phyloP scores from a whole-genome alignment of 2,113 vertebrate species.

The Hemichromis elongatus region DNA sequence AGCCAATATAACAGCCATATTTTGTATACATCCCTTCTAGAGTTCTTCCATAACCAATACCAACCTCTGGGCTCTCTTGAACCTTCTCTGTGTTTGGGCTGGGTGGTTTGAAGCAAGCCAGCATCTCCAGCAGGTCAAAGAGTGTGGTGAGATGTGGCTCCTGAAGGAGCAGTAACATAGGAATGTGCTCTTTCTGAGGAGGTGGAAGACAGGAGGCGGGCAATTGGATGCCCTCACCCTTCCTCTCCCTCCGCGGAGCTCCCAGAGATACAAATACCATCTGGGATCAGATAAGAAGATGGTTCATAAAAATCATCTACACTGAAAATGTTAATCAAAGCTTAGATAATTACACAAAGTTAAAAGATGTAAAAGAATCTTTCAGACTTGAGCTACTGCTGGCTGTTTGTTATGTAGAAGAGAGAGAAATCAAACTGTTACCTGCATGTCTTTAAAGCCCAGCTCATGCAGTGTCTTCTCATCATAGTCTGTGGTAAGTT shows the following conservation, averaged over 20 bases:
- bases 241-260: constrained; percentile 91
- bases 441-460: constrained; percentile 99
- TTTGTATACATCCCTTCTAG: neutral
- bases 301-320: neutral
- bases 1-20: neutral
- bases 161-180: constrained; percentile 96
- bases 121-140: constrained; percentile 96
- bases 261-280: constrained; percentile 99
- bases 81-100: constrained; percentile 73
- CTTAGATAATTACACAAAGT: neutral
- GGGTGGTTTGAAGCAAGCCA: constrained; percentile 95
- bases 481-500: constrained; percentile 97
- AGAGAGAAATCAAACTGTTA: neutral
- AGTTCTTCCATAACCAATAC: neutral
- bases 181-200: constrained; percentile 98
- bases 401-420: neutral
- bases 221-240: constrained; percentile 94
- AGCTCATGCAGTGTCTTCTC: constrained; percentile 97
- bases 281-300: constrained; percentile 54
- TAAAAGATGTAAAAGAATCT: neutral
- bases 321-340: neutral
- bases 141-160: constrained; percentile 97
- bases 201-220: constrained; percentile 97
- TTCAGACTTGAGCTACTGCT: neutral
- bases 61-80: constrained; percentile 86